Evolutionary conservation across 2,888 invertebrate genomes (phyloP).

Genomic region (Metalampra italica): DNA sequence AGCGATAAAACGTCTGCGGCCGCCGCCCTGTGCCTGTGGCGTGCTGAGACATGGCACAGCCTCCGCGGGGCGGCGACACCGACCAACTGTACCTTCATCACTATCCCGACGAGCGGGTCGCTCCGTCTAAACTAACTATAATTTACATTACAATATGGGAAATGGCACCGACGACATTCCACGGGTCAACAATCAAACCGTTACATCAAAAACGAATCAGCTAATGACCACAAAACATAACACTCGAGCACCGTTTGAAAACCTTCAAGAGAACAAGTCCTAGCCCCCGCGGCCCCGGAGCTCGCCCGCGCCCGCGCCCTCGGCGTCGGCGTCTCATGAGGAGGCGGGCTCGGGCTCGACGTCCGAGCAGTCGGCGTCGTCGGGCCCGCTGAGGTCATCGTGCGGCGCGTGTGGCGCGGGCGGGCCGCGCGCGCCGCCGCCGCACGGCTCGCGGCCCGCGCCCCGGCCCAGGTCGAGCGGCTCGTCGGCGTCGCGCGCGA

Average conservation of each 20-base stretch:
- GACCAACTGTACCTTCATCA: too few species aligned
- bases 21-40: neutral
- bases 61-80: neutral
- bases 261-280: constrained; percentile 61
- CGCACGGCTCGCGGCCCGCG: neutral
- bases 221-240: constrained; percentile 70
- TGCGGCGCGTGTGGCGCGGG: constrained; percentile 43
- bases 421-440: neutral
- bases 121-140: constrained; percentile 45
- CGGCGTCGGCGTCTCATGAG: constrained; percentile 54
- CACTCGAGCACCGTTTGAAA: constrained; percentile 72
- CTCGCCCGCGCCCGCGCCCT: constrained; percentile 22
- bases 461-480: constrained; percentile 66
- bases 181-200: constrained; percentile 74
- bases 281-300: constrained; percentile 30
- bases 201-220: constrained; percentile 43
- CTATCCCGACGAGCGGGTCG: constrained; percentile 10
- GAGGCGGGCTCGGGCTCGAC: constrained; percentile 57
- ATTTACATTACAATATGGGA: constrained; percentile 63
- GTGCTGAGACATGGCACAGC: too few species aligned
- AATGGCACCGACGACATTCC: constrained; percentile 76
- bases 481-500: constrained; percentile 67
- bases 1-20: neutral
- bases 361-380: constrained; percentile 71
- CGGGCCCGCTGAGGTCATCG: constrained; percentile 42